Evolutionary conservation across 35 echinoderm and acorn worm genomes (phyloP), one percentile per base, ranked within the genome.

Genomic region (Heliocidaris tuberculata): DNA sequence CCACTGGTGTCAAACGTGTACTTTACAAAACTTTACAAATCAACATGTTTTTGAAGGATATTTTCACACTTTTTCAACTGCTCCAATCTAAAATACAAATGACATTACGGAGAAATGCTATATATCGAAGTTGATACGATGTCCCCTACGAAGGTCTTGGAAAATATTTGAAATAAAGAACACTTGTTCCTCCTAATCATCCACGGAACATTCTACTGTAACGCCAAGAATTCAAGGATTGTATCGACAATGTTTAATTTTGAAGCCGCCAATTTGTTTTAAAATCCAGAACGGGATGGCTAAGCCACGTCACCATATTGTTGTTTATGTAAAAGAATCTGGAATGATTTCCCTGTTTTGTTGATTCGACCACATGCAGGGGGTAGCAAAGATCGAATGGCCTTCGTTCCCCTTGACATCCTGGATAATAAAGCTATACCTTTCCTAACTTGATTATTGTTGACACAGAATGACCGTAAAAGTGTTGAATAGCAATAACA

Each of bases 381-480:
- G 65, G 65, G 65, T 78, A n/a, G 19, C 7, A 78, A 0, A 7
- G 19, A 78, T 78, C 65, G 27, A 27, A 78, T 78, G 65, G 5
- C 65, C 21, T 78, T n/a, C 65, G 65, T 78, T n/a, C 27, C 4
- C 21, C 4, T 21, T 27, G 65, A 21, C 21, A 78, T 21, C 5
- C 21, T n/a, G 17, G 27, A 78, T n/a, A 78, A n/a, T n/a, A 78
- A 78, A 78, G 65, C 65, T n/a, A 78, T 78, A n/a, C 27, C 65
- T 78, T 78, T 78, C 65, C 65, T 78, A 78, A 78, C 27, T 78
- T 78, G 65, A 78, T 78, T 78, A 78, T n/a, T 78, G 65, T 78
- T 78, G 65, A 78, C 65, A n/a, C 7, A 27, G 65, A 78, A 2
- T 78, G 65, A 78, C 65, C 65, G 65, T 78, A 78, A 78, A 78